A percentile compares a stretch with the other conserved stretches of the same genome.
Conservation (phyloP, 2,888 invertebrate species). For the Gnatocerus cornutus region DNA sequence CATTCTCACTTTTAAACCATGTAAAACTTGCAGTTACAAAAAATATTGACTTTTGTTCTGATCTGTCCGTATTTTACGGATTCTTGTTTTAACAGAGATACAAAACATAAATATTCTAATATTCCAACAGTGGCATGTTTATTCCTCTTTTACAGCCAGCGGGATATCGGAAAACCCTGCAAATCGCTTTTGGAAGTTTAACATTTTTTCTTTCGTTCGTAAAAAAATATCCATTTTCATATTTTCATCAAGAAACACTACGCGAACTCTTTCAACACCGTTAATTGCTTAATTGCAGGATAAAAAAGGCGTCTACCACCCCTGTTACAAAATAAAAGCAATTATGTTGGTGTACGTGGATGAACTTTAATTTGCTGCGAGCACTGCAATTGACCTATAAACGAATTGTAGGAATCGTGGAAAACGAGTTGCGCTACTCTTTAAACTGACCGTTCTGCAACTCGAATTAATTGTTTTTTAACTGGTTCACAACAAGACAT, state of each 20-base stretch:
- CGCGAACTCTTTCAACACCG: too few species aligned
- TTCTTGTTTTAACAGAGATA: constrained; percentile 11
- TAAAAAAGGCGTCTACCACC: not conserved
- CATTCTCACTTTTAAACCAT: constrained; percentile 5
- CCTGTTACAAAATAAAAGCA: not conserved
- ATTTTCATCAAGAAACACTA: too few species aligned
- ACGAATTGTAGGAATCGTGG: too few species aligned
- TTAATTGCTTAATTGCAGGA: too few species aligned
- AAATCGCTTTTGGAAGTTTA: not conserved
- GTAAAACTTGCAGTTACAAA: not conserved
- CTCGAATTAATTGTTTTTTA: too few species aligned
- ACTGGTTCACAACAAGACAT: too few species aligned
- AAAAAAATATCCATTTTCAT: too few species aligned
- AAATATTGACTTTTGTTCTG: constrained; percentile 14
- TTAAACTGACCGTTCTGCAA: too few species aligned
- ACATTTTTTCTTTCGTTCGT: too few species aligned
- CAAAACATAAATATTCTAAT: constrained; percentile 21
- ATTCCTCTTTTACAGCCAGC: constrained; percentile 14
- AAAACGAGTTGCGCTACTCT: too few species aligned
- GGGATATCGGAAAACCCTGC: not conserved
- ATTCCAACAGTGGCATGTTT: constrained; percentile 15
- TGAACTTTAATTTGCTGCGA: constrained; percentile 1
- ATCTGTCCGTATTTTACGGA: constrained; percentile 10
- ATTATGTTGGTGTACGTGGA: not conserved
- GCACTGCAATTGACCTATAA: not conserved